phyloP scores from a whole-genome alignment of 2,797 vertebrate species.

The Aeoliscus strigatus region DNA sequence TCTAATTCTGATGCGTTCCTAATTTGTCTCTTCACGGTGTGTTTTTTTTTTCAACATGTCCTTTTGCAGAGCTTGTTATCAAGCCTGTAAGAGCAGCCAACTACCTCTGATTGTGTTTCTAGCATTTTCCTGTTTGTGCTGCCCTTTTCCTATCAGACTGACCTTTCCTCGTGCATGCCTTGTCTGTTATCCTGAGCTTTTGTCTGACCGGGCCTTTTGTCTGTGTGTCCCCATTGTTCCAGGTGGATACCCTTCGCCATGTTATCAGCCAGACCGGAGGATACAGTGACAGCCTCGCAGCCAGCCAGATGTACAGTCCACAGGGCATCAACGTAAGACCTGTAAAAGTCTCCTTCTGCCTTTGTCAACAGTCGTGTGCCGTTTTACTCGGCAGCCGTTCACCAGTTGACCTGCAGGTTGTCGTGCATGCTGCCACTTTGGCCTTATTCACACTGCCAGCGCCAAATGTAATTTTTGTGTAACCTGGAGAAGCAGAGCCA shows the following conservation, averaged over 20 bases:
- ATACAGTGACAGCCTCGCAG: slow-evolving; percentile 98
- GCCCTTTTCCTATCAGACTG: slow-evolving; percentile 73
- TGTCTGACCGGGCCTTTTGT: slow-evolving; percentile 73
- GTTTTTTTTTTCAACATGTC: slow-evolving; percentile 28
- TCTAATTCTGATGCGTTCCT: slow-evolving; percentile 7
- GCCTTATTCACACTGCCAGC: no score
- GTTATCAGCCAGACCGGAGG: slow-evolving; percentile 99
- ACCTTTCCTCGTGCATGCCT: slow-evolving; percentile 70
- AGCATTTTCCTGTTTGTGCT: slow-evolving; percentile 70
- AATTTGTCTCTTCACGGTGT: slow-evolving; percentile 12
- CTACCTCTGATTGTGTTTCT: slow-evolving; percentile 60
- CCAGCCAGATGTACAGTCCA: slow-evolving; percentile 99
- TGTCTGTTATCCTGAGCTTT: slow-evolving; percentile 67
- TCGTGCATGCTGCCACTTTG: no score
- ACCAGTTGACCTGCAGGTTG: no score
- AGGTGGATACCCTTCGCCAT: slow-evolving; percentile 99
- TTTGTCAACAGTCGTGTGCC: slow-evolving; percentile 37
- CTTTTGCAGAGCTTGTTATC: slow-evolving; percentile 53
- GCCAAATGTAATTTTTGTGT: no score
- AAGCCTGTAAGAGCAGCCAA: slow-evolving; percentile 51
- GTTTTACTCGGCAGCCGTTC: slow-evolving; percentile 69
- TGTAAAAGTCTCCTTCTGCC: slow-evolving; percentile 60
- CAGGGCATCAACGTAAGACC: slow-evolving; percentile 99
- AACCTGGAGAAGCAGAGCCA: no score
- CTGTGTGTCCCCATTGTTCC: slow-evolving; percentile 68